A percentile compares a stretch with the other conserved stretches of the same genome.
These are phyloP conservation scores for Trachythela sp. DNA, from an alignment of 64 coral and sea anemone species.

Conservation along the genomic window DNA sequence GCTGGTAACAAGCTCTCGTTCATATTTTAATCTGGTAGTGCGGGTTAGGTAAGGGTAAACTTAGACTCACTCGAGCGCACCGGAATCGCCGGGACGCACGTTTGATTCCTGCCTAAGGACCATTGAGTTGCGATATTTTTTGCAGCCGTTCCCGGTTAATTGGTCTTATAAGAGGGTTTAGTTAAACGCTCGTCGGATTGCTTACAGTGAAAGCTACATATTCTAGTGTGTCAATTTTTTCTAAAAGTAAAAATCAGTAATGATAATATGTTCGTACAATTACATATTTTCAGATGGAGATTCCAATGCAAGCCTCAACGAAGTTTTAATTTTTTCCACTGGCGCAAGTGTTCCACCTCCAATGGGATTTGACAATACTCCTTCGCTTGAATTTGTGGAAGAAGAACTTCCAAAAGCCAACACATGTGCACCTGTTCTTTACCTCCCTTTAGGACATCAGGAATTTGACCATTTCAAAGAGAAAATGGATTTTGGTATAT, in stretches of 20 bases:
- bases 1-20: too few species aligned
- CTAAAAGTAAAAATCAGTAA: neutral
- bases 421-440: constrained; percentile 35
- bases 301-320: constrained; percentile 33
- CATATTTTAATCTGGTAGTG: too few species aligned
- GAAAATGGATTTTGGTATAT: constrained; percentile 48
- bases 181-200: too few species aligned
- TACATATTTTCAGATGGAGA: constrained; percentile 35
- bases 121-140: too few species aligned
- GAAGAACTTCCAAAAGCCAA: constrained; percentile 29
- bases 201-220: too few species aligned
- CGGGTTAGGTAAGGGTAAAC: too few species aligned
- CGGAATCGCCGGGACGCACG: too few species aligned
- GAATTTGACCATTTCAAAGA: constrained; percentile 45
- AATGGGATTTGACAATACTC: constrained; percentile 44
- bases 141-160: too few species aligned
- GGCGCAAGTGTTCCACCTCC: constrained; percentile 35
- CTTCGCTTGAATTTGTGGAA: constrained; percentile 30
- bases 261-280: neutral
- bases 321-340: constrained; percentile 49
- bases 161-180: too few species aligned
- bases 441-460: constrained; percentile 7
- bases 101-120: too few species aligned
- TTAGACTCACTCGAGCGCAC: too few species aligned
- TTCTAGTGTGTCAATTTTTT: neutral